Evolutionary conservation across 35 echinoderm and acorn worm genomes (phyloP), one percentile per base, ranked within the genome.

Genomic region (Diadema setosum): DNA sequence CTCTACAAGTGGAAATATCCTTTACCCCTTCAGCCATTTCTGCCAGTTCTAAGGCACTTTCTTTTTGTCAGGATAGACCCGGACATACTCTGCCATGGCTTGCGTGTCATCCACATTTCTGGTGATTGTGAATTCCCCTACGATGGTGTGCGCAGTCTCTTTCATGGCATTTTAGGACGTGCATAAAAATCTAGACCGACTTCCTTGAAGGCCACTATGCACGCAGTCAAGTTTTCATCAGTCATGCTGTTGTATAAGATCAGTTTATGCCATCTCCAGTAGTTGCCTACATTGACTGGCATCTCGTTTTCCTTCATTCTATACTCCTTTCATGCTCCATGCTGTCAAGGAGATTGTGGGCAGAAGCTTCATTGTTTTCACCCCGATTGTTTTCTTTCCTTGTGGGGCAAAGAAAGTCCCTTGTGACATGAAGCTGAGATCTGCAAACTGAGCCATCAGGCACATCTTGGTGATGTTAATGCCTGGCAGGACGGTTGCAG

Each of bases 141-240:
- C 5, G 2, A 70, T 25, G 18, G 39, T 46, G 20, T 45, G 83
- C 2, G 88, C 88, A 1, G 5, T 33, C 9, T 90, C 55, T 24
- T 58, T 70, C 2, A 80, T 64, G 5, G 76, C 33, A 15, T 39
- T 5, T 65, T 82, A 91, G 2, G 85, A 29, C 18, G 89, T 91
- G 37, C 82, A 91, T 0, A 91, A 15, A 42, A 58, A 91, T 5
- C 40, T 56, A 0, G 89, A 91, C 6, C 89, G 81, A 31, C 89
- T 91, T 1, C 82, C 89, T 57, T 85, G 82, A 4, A 91, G 64
- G 16, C 89, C 89, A 25, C 89, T 36, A 2, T 84, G 64, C 11
- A 70, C 82, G 2, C 89, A 0, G 48, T 85, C 89, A 3, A 91
- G 39, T 57, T 91, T 61, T 91, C 89, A 37, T 91, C 89, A 20